A percentile compares a stretch with the other conserved stretches of the same genome.
phyloP scores from a whole-genome alignment of 2,113 vertebrate genomes.

The Garra rufa region DNA sequence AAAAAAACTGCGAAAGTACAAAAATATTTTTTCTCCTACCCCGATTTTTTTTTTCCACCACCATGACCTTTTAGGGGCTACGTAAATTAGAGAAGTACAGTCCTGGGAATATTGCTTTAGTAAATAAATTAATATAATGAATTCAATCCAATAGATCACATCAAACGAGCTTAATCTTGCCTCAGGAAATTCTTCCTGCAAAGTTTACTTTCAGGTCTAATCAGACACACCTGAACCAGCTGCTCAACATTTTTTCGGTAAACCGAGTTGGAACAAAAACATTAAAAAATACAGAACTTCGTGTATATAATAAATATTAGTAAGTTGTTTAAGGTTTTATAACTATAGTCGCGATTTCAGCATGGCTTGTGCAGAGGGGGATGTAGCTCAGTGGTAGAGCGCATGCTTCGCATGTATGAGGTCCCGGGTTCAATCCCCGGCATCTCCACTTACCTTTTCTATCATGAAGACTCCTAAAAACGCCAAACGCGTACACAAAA shows the following conservation, averaged over 20 bases:
- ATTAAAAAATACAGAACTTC: neutral
- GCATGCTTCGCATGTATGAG: slow-evolving; percentile 87
- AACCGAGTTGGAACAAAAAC: neutral
- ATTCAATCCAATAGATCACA: neutral
- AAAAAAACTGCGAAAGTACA: neutral
- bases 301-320: neutral
- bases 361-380: slow-evolving; percentile 44
- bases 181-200: neutral
- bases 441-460: slow-evolving; percentile 68
- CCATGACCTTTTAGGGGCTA: no score
- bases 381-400: slow-evolving; percentile 89
- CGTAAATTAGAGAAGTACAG: neutral
- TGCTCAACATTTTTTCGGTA: neutral
- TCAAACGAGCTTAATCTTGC: neutral
- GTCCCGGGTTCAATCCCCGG: slow-evolving; percentile 86
- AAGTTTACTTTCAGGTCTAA: neutral
- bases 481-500: no score
- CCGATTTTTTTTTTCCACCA: no score
- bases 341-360: neutral
- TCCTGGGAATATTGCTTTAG: neutral
- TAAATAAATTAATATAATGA: neutral
- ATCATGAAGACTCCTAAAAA: neutral
- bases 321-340: fast-evolving
- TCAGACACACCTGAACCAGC: neutral
- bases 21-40: no score